phyloP scores from a whole-genome alignment of 2,888 invertebrate genomes.

The Eueremaeus valkanovi region DNA sequence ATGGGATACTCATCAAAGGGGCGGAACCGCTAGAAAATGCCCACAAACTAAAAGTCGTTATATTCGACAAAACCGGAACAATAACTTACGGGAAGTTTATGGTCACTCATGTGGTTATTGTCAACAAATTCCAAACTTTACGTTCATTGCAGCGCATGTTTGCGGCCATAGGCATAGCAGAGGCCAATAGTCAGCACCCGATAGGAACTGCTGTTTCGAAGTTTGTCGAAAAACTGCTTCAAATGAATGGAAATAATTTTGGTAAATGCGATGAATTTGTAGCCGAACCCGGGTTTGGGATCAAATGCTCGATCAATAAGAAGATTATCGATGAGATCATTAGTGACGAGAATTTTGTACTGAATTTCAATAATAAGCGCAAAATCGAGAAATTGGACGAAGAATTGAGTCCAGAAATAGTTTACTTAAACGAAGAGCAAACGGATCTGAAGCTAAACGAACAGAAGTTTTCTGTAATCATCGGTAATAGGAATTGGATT shows the following conservation, averaged over 20 bases:
- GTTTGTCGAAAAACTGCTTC: slow-evolving; percentile 16
- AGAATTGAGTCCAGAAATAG: neutral
- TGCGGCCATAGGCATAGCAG: slow-evolving; percentile 79
- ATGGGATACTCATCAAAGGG: slow-evolving; percentile 95
- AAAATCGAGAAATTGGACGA: neutral
- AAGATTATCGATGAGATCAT: slow-evolving; percentile 14
- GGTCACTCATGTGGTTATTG: slow-evolving; percentile 59
- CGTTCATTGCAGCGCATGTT: slow-evolving; percentile 55
- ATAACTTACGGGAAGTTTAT: slow-evolving; percentile 84
- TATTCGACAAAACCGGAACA: slow-evolving; percentile 99
- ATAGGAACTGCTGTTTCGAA: slow-evolving; percentile 62
- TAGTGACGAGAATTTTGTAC: slow-evolving; percentile 15
- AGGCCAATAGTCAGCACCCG: slow-evolving; percentile 93
- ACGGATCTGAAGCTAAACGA: neutral
- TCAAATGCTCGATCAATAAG: slow-evolving; percentile 56
- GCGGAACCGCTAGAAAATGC: slow-evolving; percentile 96
- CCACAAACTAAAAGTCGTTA: slow-evolving; percentile 87
- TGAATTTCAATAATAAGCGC: neutral
- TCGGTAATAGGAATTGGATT: slow-evolving; percentile 98
- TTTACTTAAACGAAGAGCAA: slow-evolving; percentile 15
- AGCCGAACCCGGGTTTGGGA: slow-evolving; percentile 86
- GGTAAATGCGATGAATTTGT: slow-evolving; percentile 70
- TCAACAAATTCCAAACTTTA: slow-evolving; percentile 56
- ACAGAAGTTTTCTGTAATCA: slow-evolving; percentile 49
- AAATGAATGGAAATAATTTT: slow-evolving; percentile 43